These are phyloP conservation scores for Sitta europaea DNA, from an alignment of 2,113 vertebrate species.

Conservation along the genomic window DNA sequence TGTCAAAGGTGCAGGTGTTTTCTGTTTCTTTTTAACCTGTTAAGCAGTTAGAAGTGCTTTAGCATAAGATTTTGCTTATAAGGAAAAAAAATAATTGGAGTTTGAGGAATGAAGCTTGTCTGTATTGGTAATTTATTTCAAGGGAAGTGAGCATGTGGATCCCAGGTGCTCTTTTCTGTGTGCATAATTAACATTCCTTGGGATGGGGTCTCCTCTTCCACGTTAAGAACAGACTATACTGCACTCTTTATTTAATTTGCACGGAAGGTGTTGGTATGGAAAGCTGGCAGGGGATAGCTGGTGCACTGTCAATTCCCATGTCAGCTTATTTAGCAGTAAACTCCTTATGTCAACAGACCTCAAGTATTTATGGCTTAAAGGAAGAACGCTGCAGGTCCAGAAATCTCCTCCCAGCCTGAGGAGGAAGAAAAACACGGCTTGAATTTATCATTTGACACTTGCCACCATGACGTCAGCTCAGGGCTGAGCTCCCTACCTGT, in stretches of 20 bases:
- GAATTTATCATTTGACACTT: conserved; percentile 30
- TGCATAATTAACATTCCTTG: not conserved
- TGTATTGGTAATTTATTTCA: not conserved
- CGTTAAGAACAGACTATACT: not conserved
- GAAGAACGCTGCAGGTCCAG: not conserved
- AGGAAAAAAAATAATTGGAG: not conserved
- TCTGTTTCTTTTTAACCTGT: not conserved
- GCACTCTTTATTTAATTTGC: not conserved
- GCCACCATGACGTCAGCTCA: conserved; percentile 65
- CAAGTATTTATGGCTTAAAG: not conserved
- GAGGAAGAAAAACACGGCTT: not conserved
- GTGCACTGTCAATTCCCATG: not conserved
- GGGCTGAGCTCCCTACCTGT: conserved; percentile 63
- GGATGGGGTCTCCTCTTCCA: not conserved
- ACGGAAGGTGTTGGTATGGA: not conserved
- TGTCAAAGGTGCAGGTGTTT: not conserved
- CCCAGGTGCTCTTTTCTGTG: not conserved
- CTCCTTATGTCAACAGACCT: not conserved
- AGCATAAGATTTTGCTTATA: not conserved
- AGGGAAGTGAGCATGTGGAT: not conserved
- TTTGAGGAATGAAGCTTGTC: not conserved
- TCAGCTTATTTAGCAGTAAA: not conserved
- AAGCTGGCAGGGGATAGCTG: not conserved
- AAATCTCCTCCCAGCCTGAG: not conserved
- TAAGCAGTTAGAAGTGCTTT: not conserved